Base-by-base conservation (phyloP, 1,140 invertebrate species). In the Bicyclus anynana region DNA sequence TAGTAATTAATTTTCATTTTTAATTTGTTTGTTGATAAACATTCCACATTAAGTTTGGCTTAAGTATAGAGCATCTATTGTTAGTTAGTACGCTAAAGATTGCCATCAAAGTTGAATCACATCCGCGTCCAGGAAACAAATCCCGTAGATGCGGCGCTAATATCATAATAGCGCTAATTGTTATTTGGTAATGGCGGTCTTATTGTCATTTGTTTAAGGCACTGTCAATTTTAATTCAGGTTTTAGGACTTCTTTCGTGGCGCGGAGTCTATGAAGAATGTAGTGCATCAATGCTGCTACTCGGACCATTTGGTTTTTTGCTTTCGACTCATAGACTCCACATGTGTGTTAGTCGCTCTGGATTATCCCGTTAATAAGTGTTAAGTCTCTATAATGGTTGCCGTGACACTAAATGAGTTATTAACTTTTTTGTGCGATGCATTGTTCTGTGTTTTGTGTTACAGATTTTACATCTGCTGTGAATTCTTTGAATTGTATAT, bases 361-460 rank as follows among this genome's bases (percentile, higher is more conserved):
- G 40, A 50, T 47, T 44, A 44, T 65, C 53, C 62, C 58, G 62
- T 57, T 44, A 44, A 44, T 20, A 18, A 20, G 14, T 18, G n/a
- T 9, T 44, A 46, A 46, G 44, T 47, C 47, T 62, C 38, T 18
- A 17, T 51, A 53, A 55, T 44, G 47, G 27, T 51, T 26, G 10
- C 40, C 26, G 35, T 42, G 38, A 61, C 47, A 52, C 40, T 47
- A 29, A 56, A 51, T 62, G 27, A 48, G 40, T 62, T 37, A 26
- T 35, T 7, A 7, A 33, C 29, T 33, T 33, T 33, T 33, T 62
- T 56, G 56, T 51, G 21, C 37, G 20, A 26, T 27, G 37, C 13
- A 51, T 50, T 57, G 26, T 57, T 17, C 37, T 23, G n/a, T 52
- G 21, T 40, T 16, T 40, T 10, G 26, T 18, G 29, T 50, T 44